Evolutionary conservation across 1,140 invertebrate genomes (phyloP), one percentile per base, ranked within the genome.

Genomic region (Penaeus indicus): DNA sequence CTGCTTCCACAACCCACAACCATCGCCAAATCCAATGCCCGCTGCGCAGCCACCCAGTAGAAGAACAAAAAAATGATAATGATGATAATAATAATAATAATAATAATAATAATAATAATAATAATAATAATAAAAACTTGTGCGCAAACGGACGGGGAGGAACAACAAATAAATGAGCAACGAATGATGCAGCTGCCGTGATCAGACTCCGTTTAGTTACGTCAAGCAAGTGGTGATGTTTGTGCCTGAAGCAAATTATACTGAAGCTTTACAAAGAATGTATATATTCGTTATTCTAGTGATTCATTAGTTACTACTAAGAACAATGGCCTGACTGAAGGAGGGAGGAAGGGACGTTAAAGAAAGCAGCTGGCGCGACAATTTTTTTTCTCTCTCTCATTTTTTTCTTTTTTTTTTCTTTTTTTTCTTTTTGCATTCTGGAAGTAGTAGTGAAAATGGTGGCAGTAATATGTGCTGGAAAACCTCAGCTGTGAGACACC

Each of bases 231-330:
- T 88, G 80, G 86, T 88, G 86, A 88, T 88, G 86, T 88, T 88
- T 83, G 86, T 88, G 86, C 86, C 86, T 88, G 80, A 88, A 88
- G 86, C 80, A 82, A 88, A 88, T 88, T 88, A 67, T 88, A 83
- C 82, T 83, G 77, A 88, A 88, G 86, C 86, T 88, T 88, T 83
- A 88, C 86, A 82, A 88, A 88, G 86, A 88, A 82, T 88, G 86
- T 88, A 88, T 60, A 88, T 88, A 88, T 88, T 88, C 86, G 86
- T 88, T 88, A 83, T 88, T 83, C 86, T 88, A 88, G 86, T 88
- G 86, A 88, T 88, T 69, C 86, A 83, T 88, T 88, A 83, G 79
- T 88, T 83, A 88, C 67, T 88, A 83, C 80, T 83, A 88, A 83
- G 86, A 88, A 88, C 86, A 88, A 77, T 88, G 86, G 80, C 86